phyloP scores from a whole-genome alignment of 2,113 vertebrate species.

The Eonycteris spelaea region DNA sequence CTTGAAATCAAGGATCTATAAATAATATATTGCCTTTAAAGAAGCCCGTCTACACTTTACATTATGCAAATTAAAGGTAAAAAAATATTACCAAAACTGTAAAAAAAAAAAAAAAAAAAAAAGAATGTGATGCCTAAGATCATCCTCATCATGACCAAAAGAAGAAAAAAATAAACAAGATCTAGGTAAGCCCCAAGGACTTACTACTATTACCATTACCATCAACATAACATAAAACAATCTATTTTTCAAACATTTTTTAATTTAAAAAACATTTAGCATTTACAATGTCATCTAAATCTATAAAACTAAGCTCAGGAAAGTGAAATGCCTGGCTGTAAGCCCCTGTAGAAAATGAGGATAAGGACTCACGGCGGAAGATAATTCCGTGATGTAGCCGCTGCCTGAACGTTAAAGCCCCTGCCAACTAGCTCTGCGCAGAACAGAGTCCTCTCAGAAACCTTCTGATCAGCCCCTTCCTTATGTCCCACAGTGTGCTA shows the following conservation, averaged over 20 bases:
- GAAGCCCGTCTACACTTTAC: neutral
- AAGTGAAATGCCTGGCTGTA: neutral
- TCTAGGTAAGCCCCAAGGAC: neutral
- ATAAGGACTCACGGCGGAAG: neutral
- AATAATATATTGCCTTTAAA: neutral
- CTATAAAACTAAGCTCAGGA: neutral
- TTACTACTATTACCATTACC: neutral
- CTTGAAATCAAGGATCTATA: neutral
- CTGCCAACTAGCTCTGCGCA: neutral
- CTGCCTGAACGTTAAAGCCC: neutral
- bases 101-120: neutral
- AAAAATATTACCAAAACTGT: neutral
- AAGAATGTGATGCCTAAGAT: neutral
- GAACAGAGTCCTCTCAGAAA: neutral
- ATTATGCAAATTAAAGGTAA: neutral
- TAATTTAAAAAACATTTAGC: neutral
- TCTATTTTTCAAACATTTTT: neutral
- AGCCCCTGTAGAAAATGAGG: neutral
- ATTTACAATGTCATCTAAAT: neutral
- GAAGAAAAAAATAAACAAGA: neutral
- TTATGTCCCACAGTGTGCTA: neutral
- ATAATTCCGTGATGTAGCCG: neutral
- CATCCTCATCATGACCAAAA: neutral
- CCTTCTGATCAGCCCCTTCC: neutral
- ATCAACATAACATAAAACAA: neutral